Evolutionary conservation across 92 coral and sea anemone species (phyloP), one percentile per base, ranked within the genome.

Genomic region (Hydrozoanthus gracilis): DNA sequence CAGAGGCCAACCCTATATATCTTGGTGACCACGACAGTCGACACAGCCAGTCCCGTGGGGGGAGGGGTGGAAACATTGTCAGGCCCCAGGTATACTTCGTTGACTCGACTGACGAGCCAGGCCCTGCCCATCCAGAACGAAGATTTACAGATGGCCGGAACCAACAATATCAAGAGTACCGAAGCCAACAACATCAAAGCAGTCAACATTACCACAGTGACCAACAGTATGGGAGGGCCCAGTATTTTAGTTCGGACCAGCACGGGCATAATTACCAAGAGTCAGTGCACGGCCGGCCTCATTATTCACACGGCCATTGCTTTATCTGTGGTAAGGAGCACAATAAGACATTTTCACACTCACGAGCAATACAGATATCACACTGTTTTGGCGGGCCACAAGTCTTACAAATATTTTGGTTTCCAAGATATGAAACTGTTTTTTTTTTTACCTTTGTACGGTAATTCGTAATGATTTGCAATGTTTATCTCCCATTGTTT

Each of bases 271-370:
- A 83, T 62, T 84, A 83, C 71, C 76, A 84, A 14, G 91, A 91
- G 27, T 91, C 88, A 27, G 35, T 77, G 49, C 88, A 90, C 20
- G 89, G 89, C 54, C 56, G 86, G 8, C 79, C 73, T 64, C 86
- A 89, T 67, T 90, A 92, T 74, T 89, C 91, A 60, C 83, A 89
- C 79, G 96, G 94, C 10, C 96, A 93, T 58, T 93, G 96, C 83
- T 92, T 62, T 51, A 88, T 92, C 69, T 93, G 96, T 80, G 85
- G 85, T 80, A 80, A 80, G 85, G 54, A 27, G 39, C 39, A 27
- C 39, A 27, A 27, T 27, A 27, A 27, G 39, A 27, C 39, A 2
- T 27, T 15, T 64, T 64, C 6, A 8, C 70, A n/a, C 35, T 16
- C 18, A 64, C 18, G n/a, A 0, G 20, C 35, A 64, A 35, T 4